Conservation (phyloP, 2,113 vertebrate genomes). For the Labeo catla region DNA sequence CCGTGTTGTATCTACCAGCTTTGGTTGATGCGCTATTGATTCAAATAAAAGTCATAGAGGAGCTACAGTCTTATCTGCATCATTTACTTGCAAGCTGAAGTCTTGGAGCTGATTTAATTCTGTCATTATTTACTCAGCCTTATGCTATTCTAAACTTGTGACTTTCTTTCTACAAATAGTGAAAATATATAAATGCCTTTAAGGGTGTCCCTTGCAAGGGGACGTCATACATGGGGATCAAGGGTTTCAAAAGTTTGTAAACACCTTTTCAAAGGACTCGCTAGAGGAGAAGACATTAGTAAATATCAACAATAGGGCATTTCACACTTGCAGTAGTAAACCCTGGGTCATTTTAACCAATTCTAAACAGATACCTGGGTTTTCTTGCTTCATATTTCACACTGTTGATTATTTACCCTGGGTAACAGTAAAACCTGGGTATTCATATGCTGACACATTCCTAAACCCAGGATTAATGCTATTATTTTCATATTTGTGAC, state of each 20-base stretch:
- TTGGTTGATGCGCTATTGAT: constrained; percentile 54
- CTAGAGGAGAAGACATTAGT: background rate
- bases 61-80: constrained; percentile 37
- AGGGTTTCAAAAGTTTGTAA: background rate
- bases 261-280: background rate
- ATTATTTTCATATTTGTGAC: no score
- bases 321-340: background rate
- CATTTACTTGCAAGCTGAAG: constrained; percentile 9
- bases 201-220: background rate
- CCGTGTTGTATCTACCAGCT: constrained; percentile 45
- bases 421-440: background rate
- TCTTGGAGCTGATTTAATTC: background rate
- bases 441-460: background rate
- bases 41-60: constrained; percentile 46
- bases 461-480: background rate
- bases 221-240: background rate
- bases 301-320: background rate
- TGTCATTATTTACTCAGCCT: constrained; percentile 21
- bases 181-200: background rate
- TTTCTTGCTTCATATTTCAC: background rate
- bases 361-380: background rate
- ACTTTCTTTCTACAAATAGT: background rate
- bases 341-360: background rate
- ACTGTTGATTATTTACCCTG: background rate
- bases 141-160: background rate